Evolutionary conservation across 2,888 invertebrate species (phyloP).

Genomic region (Invenusta paracnida): DNA sequence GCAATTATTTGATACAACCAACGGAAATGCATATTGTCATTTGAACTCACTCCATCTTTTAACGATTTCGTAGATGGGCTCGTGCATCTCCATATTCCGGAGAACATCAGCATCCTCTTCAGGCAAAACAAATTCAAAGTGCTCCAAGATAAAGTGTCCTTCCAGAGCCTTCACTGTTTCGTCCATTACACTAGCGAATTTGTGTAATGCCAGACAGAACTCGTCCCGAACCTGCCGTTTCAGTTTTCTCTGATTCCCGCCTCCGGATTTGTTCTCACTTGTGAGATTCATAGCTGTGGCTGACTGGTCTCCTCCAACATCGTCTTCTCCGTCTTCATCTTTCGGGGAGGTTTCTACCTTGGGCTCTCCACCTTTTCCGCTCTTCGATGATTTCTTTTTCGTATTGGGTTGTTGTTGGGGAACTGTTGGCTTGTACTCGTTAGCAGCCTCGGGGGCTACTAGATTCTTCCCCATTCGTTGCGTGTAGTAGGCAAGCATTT

Average conservation of each 20-base stretch:
- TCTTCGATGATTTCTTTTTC: too few species aligned
- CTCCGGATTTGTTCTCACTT: background rate
- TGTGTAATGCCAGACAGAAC: slow-evolving; percentile 30
- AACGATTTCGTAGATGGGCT: background rate
- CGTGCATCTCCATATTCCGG: background rate
- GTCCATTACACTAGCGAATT: slow-evolving; percentile 11
- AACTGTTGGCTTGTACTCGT: too few species aligned
- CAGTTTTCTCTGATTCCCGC: too few species aligned
- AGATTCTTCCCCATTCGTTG: background rate
- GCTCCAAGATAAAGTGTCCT: slow-evolving; percentile 24
- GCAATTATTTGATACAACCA: too few species aligned
- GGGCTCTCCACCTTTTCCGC: too few species aligned
- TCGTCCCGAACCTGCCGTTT: slow-evolving; percentile 28
- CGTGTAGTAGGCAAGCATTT: background rate
- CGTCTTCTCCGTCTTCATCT: background rate
- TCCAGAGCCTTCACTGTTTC: slow-evolving; percentile 16
- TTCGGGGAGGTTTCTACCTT: too few species aligned
- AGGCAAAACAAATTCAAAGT: background rate
- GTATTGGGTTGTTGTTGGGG: too few species aligned
- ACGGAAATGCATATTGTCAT: too few species aligned
- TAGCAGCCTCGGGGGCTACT: too few species aligned
- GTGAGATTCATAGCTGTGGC: background rate
- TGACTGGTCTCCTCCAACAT: background rate
- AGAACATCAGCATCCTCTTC: background rate
- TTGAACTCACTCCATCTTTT: background rate